Evolutionary conservation across 2,888 invertebrate genomes (phyloP), one percentile per base, ranked within the genome.

Genomic region (Agrypnus murinus): DNA sequence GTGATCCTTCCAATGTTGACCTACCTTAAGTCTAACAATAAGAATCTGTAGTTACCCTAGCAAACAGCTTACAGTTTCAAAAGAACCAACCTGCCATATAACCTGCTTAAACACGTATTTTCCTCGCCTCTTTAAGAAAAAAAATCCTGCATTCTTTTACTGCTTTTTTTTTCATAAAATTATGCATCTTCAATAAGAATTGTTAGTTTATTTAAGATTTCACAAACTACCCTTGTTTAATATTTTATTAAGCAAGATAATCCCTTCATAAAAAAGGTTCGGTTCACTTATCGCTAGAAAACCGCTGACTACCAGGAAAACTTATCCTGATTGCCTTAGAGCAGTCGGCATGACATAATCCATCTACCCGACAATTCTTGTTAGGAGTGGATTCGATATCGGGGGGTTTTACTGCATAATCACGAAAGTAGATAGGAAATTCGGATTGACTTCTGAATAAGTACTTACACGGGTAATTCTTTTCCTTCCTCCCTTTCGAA

Each of bases 311-410:
- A 57, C 55, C 53, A 45, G n/a, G 59, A 59, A 46, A 58, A 46
- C 57, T 65, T 65, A 65, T 65, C 65, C 65, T 65, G 65, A 65
- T 65, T 65, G 65, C 65, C 65, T 65, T 58, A 58, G 58, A 65
- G 65, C 57, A 65, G 48, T 65, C 58, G 65, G 58, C 65, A 65
- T 65, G 55, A 65, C 45, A 65, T 65, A 65, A 65, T 65, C 65
- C 65, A 65, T 57, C 57, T 25, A 38, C 46, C 57, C 57, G 36
- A 40, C 65, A 65, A 58, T 65, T 58, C 65, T 65, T 65, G 65
- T 65, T 65, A 58, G 57, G 46, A 58, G 57, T 48, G 57, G 57
- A 65, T 58, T 25, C 57, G 57, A 65, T 65, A 65, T 65, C 58
- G 58, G 31, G 46, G 58, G 31, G 46, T 46, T 65, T 65, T 65